These are phyloP conservation scores for Protophormia terraenovae DNA, from an alignment of 2,888 invertebrate species.

Conservation along the genomic window DNA sequence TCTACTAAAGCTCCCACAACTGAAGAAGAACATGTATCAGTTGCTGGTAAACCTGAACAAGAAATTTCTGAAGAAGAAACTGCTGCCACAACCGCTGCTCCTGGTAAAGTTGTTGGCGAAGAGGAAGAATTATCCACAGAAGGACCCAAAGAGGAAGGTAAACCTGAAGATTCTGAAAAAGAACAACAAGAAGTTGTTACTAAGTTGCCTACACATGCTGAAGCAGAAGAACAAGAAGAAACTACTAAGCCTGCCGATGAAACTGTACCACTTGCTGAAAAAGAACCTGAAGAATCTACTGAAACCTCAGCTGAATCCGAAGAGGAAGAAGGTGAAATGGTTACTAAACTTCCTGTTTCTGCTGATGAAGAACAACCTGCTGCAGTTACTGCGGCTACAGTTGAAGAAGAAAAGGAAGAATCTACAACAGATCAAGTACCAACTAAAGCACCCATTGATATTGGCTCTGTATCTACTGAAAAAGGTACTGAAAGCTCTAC, in stretches of 20 bases:
- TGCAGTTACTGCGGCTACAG: neutral
- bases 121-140: neutral
- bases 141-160: slow-evolving; percentile 2
- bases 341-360: neutral
- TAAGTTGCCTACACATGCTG: neutral
- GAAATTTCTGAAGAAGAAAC: neutral
- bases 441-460: slow-evolving; percentile 1
- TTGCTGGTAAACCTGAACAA: neutral
- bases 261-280: slow-evolving; percentile 23
- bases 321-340: neutral
- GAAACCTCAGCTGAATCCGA: neutral
- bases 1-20: neutral
- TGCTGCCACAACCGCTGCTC: neutral
- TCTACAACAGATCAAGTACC: neutral
- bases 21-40: neutral
- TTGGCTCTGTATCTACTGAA: neutral
- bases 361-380: neutral
- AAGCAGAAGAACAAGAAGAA: neutral
- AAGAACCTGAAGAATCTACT: slow-evolving; percentile 66
- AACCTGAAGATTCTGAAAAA: neutral
- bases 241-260: slow-evolving; percentile 7
- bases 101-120: neutral
- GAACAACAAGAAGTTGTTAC: neutral
- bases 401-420: neutral
- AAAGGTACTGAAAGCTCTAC: neutral